phyloP scores from a whole-genome alignment of 2,888 invertebrate genomes.

The Elysia crispata region DNA sequence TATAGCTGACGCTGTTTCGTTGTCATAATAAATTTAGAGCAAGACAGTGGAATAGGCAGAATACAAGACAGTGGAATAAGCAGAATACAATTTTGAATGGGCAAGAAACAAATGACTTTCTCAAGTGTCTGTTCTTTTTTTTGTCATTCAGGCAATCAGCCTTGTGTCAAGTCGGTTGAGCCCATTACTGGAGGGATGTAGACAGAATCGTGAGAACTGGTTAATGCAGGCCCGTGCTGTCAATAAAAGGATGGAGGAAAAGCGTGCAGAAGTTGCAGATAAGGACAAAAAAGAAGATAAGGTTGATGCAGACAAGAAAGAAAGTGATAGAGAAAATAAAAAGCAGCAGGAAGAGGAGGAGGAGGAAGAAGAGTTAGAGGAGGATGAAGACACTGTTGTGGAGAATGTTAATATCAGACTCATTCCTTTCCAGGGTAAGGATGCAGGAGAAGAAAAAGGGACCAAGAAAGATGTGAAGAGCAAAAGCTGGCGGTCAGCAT shows the following conservation, averaged over 20 bases:
- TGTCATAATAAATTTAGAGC: too few species aligned
- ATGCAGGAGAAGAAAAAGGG: background rate
- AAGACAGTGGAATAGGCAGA: too few species aligned
- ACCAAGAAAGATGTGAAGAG: too few species aligned
- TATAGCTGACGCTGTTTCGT: too few species aligned
- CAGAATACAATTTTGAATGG: too few species aligned
- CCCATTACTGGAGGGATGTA: conserved; percentile 72
- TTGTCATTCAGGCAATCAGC: conserved; percentile 68
- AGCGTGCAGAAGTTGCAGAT: conserved; percentile 32
- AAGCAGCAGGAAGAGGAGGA: conserved; percentile 11
- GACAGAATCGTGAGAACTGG: conserved; percentile 72
- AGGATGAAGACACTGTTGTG: conserved; percentile 32
- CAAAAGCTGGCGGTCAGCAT: background rate
- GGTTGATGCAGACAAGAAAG: conserved; percentile 32
- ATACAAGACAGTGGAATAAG: too few species aligned
- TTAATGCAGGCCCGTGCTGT: conserved; percentile 59
- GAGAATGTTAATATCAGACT: conserved; percentile 31
- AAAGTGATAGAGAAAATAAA: background rate
- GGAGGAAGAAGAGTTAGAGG: conserved; percentile 32
- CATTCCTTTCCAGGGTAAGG: background rate
- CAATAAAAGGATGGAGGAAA: conserved; percentile 56
- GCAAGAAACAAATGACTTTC: background rate
- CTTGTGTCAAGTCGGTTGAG: conserved; percentile 78
- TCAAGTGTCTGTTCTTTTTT: background rate
- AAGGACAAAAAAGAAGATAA: conserved; percentile 51